These are phyloP conservation scores for Herpailurus yagouaroundi DNA, from an alignment of 2,113 vertebrate species.

Conservation along the genomic window DNA sequence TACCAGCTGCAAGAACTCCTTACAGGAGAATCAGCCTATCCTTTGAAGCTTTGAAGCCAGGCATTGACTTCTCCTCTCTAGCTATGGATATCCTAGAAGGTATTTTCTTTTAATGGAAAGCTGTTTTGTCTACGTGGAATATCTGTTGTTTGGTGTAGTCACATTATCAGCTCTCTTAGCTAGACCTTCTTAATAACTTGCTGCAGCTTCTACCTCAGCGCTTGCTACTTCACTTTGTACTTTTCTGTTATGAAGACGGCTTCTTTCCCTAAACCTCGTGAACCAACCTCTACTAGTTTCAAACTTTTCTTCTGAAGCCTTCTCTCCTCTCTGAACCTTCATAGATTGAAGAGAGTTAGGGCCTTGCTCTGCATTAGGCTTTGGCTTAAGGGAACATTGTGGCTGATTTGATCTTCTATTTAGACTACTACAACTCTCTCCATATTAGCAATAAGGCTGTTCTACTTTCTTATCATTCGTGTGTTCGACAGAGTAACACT, in stretches of 20 bases:
- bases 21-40: background rate
- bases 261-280: background rate
- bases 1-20: background rate
- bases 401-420: background rate
- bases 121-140: background rate
- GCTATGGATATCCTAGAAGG: background rate
- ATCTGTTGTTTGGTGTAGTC: background rate
- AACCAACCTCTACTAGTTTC: background rate
- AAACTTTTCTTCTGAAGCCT: background rate
- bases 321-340: background rate
- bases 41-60: background rate
- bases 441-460: background rate
- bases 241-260: background rate
- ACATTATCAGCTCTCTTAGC: background rate
- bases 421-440: background rate
- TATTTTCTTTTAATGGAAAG: background rate
- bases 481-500: background rate
- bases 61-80: background rate
- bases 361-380: background rate
- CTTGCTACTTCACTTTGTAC: background rate
- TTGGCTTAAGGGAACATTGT: background rate
- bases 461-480: background rate
- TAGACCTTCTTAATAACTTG: background rate
- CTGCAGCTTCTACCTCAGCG: background rate
- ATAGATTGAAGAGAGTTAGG: background rate